Evolutionary conservation across 2,888 invertebrate genomes (phyloP), one percentile per base, ranked within the genome.

Genomic region (Stenolophus ochropezus): DNA sequence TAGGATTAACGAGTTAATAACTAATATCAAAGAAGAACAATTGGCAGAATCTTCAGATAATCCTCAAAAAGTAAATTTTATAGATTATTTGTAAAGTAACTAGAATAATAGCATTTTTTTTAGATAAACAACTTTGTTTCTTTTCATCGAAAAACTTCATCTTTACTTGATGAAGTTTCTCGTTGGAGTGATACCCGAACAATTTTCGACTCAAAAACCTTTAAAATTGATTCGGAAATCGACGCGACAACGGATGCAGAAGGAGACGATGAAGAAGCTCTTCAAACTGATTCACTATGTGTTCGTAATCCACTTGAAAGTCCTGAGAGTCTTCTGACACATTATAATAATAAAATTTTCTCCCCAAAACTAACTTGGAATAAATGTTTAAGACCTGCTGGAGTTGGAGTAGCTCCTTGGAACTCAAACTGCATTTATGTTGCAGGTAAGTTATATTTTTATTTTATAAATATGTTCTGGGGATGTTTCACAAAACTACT

Each of bases 351-450:
- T 4, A 90, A 91, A 23, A 89, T 88, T 83, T 92, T 92, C 85
- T 85, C 89, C 5, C 91, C 92, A 0, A 92, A 91, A 84, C 89
- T 91, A 83, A 87, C 91, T 21, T 91, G 92, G 92, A 89, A 90
- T 49, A 91, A 92, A 87, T 90, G 91, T 56, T 91, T 92, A 0
- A 90, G 94, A 84, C 95, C 95, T 0, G 91, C 93, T 20, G 95
- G 95, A 0, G 89, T 96, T 0, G 93, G 92, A 0, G 89, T 93
- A 8, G 91, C 94, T 33, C 93, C 93, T 0, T 93, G 93, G 91
- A 90, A 90, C 83, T 91, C 92, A 75, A 90, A 92, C 69, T 91
- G 92, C 85, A 91, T 95, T 58, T 94, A 93, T 84, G 92, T 94
- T 1, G 92, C 94, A 84, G 94, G 94, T 84, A 92, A 53, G n/a